Evolutionary conservation across 2,797 vertebrate species (phyloP), one percentile per base, ranked within the genome.

Genomic region (Anabacerthia variegaticeps): DNA sequence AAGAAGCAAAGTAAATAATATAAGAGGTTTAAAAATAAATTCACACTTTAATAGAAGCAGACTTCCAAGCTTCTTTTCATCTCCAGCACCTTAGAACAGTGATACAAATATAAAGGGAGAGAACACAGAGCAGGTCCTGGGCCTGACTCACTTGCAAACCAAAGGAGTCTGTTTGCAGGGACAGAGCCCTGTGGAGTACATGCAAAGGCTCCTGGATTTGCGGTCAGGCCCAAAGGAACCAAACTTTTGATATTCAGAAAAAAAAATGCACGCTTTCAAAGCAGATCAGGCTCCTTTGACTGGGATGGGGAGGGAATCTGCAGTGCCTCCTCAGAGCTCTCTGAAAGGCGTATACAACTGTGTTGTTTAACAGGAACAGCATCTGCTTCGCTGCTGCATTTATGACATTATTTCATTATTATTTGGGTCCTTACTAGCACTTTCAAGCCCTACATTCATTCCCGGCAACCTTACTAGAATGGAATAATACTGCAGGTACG

Each of bases 1-100:
- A 89, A 86, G 92, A 89, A n/a, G 43, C 43, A 90, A 88, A 77
- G 79, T 93, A 91, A 97, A 95, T 96, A 95, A 97, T 96, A 87
- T 94, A 96, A 78, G 62, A 92, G 74, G 77, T 79, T 88, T 93
- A 92, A 95, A 95, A 95, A 93, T 93, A 95, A 95, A 93, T 93
- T 55, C 90, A 63, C 36, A 61, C 73, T 74, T 89, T 30, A 63
- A 74, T 32, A 73, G 73, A 85, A 75, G 66, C 62, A 77, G 75
- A 83, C 80, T 92, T 92, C 51, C 85, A 92, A 95, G 94, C 63
- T 78, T 80, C 95, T 95, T 96, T 92, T 96, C 86, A 95, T 93
- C 82, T 86, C 43, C 46, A 91, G 63, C 69, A 89, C 59, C 88
- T 84, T 68, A 74, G 85, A 90, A 69, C 67, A 95, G 65, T 23